phyloP scores from a whole-genome alignment of 2,797 vertebrate genomes.

The Ambastaia sidthimunki region DNA sequence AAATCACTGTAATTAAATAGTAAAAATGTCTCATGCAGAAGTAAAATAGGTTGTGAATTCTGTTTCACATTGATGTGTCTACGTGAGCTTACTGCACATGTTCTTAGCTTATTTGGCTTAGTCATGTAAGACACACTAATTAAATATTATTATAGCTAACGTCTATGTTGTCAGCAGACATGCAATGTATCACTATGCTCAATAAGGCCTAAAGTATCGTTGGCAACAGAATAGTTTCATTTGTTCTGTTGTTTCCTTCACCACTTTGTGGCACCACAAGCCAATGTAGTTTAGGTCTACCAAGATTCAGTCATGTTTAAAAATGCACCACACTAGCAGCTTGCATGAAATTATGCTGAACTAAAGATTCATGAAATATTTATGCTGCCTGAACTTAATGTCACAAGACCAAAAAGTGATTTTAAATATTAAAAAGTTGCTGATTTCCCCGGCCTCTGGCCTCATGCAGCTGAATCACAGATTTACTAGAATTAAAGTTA shows the following conservation, averaged over 20 bases:
- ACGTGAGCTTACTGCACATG: no score
- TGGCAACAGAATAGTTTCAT: not conserved
- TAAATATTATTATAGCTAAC: no score
- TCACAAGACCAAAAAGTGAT: constrained; percentile 64
- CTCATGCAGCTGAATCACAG: constrained; percentile 51
- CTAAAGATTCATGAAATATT: constrained; percentile 65
- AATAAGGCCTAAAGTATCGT: not conserved
- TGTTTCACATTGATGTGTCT: no score
- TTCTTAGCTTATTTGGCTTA: no score
- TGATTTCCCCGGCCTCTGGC: constrained; percentile 59
- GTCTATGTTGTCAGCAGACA: not conserved
- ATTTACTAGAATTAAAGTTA: constrained; percentile 50
- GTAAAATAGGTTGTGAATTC: no score
- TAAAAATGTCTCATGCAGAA: no score
- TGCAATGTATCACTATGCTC: not conserved
- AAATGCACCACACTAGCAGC: constrained; percentile 66
- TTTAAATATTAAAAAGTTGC: constrained; percentile 64
- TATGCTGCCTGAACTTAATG: constrained; percentile 67
- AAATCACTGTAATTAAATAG: no score
- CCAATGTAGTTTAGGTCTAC: constrained; percentile 39
- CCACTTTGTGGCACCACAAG: not conserved
- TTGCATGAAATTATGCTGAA: constrained; percentile 60
- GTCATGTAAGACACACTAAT: no score
- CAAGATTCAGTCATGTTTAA: constrained; percentile 57
- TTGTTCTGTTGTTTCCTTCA: not conserved